Evolutionary conservation across 2,797 vertebrate genomes (phyloP).

Genomic region (Gymnoscopelus microlampas): DNA sequence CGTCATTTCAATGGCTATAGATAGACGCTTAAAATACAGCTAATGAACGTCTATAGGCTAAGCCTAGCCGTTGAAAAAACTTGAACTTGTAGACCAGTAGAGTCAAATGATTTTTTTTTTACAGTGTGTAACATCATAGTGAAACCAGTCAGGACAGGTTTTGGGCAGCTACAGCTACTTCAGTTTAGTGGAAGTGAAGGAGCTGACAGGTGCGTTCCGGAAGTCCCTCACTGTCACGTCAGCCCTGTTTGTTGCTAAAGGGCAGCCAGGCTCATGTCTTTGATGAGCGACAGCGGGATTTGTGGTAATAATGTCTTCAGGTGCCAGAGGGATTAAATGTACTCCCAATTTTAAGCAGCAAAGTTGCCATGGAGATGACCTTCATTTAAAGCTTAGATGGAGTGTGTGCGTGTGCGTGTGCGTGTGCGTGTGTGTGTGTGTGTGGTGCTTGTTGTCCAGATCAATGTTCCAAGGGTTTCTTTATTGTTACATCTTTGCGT

Average conservation of each 20-base stretch:
- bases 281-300: conserved; percentile 75
- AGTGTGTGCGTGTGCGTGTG: conserved; percentile 21
- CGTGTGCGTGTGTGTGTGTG: too few species aligned
- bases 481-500: conserved; percentile 1
- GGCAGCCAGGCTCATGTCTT: conserved; percentile 71
- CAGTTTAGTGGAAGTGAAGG: conserved; percentile 18
- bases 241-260: conserved; percentile 62
- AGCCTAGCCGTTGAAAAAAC: too few species aligned
- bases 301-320: conserved; percentile 79
- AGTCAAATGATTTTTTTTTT: too few species aligned
- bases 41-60: too few species aligned
- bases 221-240: conserved; percentile 42
- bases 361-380: conserved; percentile 81
- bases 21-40: too few species aligned
- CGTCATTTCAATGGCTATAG: too few species aligned
- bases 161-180: too few species aligned
- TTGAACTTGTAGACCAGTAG: too few species aligned
- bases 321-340: conserved; percentile 77
- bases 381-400: conserved; percentile 69
- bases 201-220: conserved; percentile 39
- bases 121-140: too few species aligned
- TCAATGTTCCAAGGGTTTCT: too few species aligned
- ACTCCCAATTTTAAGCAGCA: conserved; percentile 73
- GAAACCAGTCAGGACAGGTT: too few species aligned
- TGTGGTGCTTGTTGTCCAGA: neutral